These are phyloP conservation scores for Heteromurus nitidus DNA, from an alignment of 2,888 invertebrate genomes.

Conservation along the genomic window DNA sequence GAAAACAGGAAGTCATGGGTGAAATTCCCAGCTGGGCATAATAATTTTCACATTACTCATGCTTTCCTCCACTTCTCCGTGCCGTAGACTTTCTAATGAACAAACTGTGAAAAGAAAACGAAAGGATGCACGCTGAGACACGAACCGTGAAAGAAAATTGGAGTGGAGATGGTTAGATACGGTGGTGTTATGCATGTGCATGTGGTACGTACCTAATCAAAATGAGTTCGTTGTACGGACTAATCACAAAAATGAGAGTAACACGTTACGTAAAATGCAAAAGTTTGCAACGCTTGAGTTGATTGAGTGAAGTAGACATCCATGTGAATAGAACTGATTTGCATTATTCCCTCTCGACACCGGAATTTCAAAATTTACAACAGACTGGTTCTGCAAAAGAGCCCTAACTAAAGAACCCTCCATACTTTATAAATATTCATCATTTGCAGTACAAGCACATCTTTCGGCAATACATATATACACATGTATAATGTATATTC, in stretches of 20 bases:
- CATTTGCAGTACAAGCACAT: too few relatives aligned
- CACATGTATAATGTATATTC: too few relatives aligned
- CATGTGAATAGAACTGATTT: conserved; percentile 1
- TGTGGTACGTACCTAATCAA: background rate
- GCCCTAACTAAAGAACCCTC: background rate
- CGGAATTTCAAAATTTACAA: background rate
- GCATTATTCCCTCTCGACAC: conserved; percentile 11
- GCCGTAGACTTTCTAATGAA: conserved; percentile 24
- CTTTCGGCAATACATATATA: too few relatives aligned
- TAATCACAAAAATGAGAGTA: background rate
- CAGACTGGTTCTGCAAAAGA: background rate
- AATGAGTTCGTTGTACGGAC: background rate
- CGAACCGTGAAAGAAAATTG: background rate
- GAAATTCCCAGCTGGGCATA: conserved; percentile 61
- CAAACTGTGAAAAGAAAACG: conserved; percentile 7
- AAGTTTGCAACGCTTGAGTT: background rate
- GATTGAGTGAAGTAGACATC: background rate
- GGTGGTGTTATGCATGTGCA: background rate
- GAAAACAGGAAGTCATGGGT: conserved; percentile 53
- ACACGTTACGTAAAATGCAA: background rate
- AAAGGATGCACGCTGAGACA: conserved; percentile 1
- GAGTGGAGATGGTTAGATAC: too few relatives aligned
- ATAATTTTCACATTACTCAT: conserved; percentile 59
- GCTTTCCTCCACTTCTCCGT: conserved; percentile 39
- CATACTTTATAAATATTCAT: background rate